Percentiles rank a stretch among this genome's conserved stretches.
Conservation (phyloP, 2,888 invertebrate genomes). For the Clivina fossor region DNA sequence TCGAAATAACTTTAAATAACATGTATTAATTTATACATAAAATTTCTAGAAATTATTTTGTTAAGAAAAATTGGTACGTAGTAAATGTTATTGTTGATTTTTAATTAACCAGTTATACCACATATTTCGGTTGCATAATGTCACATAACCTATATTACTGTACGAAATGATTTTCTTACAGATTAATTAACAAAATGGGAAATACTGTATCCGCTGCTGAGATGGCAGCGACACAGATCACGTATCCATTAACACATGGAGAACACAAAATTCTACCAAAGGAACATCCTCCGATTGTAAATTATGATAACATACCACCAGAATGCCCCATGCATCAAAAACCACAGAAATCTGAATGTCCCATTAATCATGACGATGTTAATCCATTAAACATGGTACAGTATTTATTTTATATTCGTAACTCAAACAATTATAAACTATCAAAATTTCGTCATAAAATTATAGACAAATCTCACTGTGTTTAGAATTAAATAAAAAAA, state of each 20-base stretch:
- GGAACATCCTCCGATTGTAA: slow-evolving; percentile 30
- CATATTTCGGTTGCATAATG: slow-evolving; percentile 24
- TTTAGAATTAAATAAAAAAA: too few species aligned
- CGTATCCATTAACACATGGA: slow-evolving; percentile 47
- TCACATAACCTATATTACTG: slow-evolving; percentile 25
- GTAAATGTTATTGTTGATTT: too few species aligned
- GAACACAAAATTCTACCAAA: slow-evolving; percentile 20
- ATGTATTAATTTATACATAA: too few species aligned
- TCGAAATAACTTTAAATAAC: too few species aligned
- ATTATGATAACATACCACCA: slow-evolving; percentile 61
- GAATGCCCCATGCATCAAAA: slow-evolving; percentile 86
- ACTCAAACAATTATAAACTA: too few species aligned
- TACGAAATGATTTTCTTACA: slow-evolving; percentile 1
- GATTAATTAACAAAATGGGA: slow-evolving; percentile 55
- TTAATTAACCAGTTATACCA: too few species aligned
- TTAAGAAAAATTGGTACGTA: too few species aligned
- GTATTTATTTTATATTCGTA: slow-evolving; percentile 22
- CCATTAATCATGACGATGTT: slow-evolving; percentile 70
- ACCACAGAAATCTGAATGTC: slow-evolving; percentile 63
- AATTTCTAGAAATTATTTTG: too few species aligned
- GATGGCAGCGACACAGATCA: slow-evolving; percentile 57
- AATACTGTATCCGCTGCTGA: slow-evolving; percentile 62
- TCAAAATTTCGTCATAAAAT: too few species aligned
- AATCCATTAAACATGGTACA: slow-evolving; percentile 83
- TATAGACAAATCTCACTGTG: too few species aligned